Conservation (phyloP, 1,140 invertebrate genomes). For the Cyphomyrmex costatus region DNA sequence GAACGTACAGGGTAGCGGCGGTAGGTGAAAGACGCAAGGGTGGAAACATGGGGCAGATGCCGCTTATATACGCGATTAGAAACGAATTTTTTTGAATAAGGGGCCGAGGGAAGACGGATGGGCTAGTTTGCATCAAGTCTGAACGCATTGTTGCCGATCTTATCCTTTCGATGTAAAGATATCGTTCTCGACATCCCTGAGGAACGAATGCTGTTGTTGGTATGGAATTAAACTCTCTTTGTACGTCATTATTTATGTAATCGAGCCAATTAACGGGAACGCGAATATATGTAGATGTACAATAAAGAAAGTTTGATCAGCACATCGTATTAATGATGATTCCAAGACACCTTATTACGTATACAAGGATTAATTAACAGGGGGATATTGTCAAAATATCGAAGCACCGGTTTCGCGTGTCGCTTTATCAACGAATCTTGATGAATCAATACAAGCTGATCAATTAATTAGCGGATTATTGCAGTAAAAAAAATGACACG, state of each 20-base stretch:
- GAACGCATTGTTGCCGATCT: conserved; percentile 50
- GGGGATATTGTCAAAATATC: not conserved
- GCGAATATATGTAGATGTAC: not conserved
- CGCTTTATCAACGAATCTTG: conserved; percentile 39
- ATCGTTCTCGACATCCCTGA: not conserved
- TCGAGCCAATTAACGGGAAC: not conserved
- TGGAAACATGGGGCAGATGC: conserved; percentile 80
- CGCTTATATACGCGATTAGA: conserved; percentile 76
- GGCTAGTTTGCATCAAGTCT: not conserved
- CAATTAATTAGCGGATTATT: conserved; percentile 43
- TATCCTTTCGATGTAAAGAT: conserved; percentile 59
- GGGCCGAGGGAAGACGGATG: conserved; percentile 8
- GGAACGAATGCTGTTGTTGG: conserved; percentile 17
- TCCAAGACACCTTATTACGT: not conserved
- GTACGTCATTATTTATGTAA: conserved; percentile 59
- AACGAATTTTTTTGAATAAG: conserved; percentile 77
- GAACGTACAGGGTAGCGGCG: conserved; percentile 63
- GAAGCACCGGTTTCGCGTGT: conserved; percentile 14
- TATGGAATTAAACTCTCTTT: not conserved
- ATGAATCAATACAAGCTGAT: not conserved
- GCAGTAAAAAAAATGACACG: conserved; percentile 8
- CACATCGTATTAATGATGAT: not conserved
- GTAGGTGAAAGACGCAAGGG: conserved; percentile 71
- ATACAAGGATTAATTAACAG: conserved; percentile 1
- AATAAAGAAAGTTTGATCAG: not conserved